Evolutionary conservation across 2,113 vertebrate genomes (phyloP).

Genomic region (Gobiocypris rarus): DNA sequence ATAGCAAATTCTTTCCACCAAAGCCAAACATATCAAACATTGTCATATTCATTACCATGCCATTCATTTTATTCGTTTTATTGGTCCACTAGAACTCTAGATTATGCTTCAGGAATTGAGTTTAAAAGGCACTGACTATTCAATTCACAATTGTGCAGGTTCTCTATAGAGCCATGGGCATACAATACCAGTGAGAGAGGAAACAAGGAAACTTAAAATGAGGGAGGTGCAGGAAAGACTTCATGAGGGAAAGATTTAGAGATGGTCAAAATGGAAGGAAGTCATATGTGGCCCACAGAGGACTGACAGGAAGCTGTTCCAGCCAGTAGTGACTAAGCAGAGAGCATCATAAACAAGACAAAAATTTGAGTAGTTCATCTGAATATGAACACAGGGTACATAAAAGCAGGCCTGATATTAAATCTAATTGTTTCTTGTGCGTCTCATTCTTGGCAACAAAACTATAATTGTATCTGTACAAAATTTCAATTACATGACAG

Average conservation of each 20-base stretch:
- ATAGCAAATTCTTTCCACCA: no score
- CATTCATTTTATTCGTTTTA: no score
- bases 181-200: neutral
- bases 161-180: neutral
- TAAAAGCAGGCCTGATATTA: neutral
- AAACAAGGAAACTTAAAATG: neutral
- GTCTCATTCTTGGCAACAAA: neutral
- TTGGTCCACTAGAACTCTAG: no score
- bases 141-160: neutral
- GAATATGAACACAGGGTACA: no score
- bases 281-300: constrained; percentile 69
- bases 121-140: neutral
- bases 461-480: neutral
- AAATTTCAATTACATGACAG: neutral
- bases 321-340: constrained; percentile 62
- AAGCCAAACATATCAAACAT: no score
- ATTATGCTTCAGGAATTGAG: no score
- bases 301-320: constrained; percentile 69
- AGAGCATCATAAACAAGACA: constrained; percentile 48
- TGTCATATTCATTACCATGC: no score
- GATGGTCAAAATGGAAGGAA: constrained; percentile 73
- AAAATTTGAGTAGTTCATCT: neutral
- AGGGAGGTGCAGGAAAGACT: constrained; percentile 60
- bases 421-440: neutral
- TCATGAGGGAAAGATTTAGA: constrained; percentile 50